Evolutionary conservation across 2,888 invertebrate species (phyloP).

Genomic region (Pecten maximus): DNA sequence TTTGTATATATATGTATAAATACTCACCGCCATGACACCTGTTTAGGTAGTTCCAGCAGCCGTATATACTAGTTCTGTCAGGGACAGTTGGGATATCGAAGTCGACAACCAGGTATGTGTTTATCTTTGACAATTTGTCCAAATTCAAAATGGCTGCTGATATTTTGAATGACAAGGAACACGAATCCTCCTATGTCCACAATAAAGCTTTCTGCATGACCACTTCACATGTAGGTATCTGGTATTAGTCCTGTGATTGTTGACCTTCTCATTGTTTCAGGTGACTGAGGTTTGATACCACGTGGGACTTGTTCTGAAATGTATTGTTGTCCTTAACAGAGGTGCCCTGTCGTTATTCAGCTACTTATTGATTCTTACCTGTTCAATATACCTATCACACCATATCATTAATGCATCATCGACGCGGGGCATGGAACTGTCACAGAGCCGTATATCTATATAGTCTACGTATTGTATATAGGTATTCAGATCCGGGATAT

Average conservation of each 20-base stretch:
- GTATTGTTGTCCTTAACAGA: not conserved
- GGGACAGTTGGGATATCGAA: not conserved
- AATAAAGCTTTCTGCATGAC: not conserved
- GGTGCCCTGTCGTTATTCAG: not conserved
- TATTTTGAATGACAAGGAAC: not conserved
- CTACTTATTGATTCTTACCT: not conserved
- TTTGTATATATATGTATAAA: not conserved
- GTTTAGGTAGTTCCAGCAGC: not conserved
- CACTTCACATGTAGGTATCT: not conserved
- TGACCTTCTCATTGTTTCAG: not conserved
- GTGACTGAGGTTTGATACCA: not conserved
- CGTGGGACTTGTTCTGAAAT: not conserved
- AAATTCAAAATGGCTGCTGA: conserved; percentile 11
- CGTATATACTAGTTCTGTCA: not conserved
- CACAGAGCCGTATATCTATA: not conserved
- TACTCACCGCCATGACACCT: not conserved
- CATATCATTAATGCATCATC: not conserved
- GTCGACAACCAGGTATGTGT: not conserved
- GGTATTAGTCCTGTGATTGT: not conserved
- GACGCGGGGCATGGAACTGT: not conserved
- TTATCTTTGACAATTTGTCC: conserved; percentile 1
- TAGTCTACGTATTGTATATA: not conserved
- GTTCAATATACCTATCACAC: not conserved
- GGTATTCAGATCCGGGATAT: not conserved
- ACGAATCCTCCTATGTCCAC: not conserved